Conservation (phyloP, 2,113 vertebrate genomes). For the Dromiciops gliroides region DNA sequence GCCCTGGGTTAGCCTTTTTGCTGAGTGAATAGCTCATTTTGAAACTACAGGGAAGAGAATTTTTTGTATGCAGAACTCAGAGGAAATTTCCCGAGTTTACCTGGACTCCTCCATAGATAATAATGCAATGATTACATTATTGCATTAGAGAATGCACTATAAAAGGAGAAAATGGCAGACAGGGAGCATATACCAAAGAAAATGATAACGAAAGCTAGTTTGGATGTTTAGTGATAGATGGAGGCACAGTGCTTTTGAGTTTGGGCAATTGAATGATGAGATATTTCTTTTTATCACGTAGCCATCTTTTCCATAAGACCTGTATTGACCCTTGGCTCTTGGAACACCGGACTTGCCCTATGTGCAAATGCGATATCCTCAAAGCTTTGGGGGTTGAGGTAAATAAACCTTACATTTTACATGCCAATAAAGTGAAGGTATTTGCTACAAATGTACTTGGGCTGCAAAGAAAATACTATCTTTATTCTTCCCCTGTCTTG, state of each 20-base stretch:
- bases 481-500: constrained; percentile 28
- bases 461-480: constrained; percentile 29
- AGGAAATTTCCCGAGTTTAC: constrained; percentile 49
- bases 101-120: constrained; percentile 18
- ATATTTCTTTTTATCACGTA: constrained; percentile 70
- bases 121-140: neutral
- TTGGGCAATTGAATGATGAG: constrained; percentile 49
- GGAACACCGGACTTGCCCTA: constrained; percentile 93
- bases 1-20: constrained; percentile 50
- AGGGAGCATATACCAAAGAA: constrained; percentile 35
- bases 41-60: constrained; percentile 25
- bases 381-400: constrained; percentile 92
- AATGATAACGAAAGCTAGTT: constrained; percentile 27
- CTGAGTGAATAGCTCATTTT: constrained; percentile 36
- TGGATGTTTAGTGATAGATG: constrained; percentile 8
- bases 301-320: constrained; percentile 92
- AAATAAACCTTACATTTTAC: constrained; percentile 56
- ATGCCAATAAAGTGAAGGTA: constrained; percentile 42
- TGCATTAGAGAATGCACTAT: constrained; percentile 20
- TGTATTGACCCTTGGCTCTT: constrained; percentile 96
- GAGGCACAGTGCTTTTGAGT: neutral
- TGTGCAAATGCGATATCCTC: constrained; percentile 96
- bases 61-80: constrained; percentile 44
- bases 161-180: neutral
- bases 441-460: constrained; percentile 40